A percentile compares a stretch with the other conserved stretches of the same genome.
These are phyloP conservation scores for Alloplasta piceator DNA, from an alignment of 2,888 invertebrate species.

Conservation along the genomic window DNA sequence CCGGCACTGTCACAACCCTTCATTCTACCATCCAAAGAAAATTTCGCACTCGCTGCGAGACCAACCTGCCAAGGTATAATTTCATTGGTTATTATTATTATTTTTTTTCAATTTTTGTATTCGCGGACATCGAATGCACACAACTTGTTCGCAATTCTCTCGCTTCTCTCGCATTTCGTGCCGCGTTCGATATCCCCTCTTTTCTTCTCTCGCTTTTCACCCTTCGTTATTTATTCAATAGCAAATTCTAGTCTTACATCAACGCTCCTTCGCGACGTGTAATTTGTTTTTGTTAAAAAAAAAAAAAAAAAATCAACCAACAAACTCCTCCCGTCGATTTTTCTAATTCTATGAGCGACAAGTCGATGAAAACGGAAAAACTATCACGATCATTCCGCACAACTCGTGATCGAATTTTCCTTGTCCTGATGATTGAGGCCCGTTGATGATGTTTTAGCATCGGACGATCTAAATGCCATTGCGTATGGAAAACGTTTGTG, in stretches of 20 bases:
- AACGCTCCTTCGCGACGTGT: constrained; percentile 28
- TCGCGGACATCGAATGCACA: constrained; percentile 27
- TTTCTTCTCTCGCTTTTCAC: constrained; percentile 9
- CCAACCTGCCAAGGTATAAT: constrained; percentile 22
- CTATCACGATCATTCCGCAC: constrained; percentile 74
- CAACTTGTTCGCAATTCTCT: constrained; percentile 25
- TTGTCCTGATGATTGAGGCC: constrained; percentile 78
- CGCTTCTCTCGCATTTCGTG: constrained; percentile 13
- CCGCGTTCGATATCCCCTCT: constrained; percentile 8
- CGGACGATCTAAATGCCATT: constrained; percentile 86
- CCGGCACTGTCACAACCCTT: constrained; percentile 70
- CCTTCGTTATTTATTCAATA: constrained; percentile 55
- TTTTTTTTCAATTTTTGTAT: constrained; percentile 30
- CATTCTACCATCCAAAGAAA: constrained; percentile 22
- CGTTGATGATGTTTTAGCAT: constrained; percentile 65
- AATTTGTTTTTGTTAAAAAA: constrained; percentile 32
- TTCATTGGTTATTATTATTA: neutral
- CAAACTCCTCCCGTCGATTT: constrained; percentile 53
- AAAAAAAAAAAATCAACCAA: constrained; percentile 47
- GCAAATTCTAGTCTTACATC: constrained; percentile 47
- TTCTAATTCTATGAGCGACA: constrained; percentile 68
- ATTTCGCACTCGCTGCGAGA: constrained; percentile 49
- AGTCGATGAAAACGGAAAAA: constrained; percentile 70
- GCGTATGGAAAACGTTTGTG: constrained; percentile 91
- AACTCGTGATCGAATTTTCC: constrained; percentile 78